A percentile compares a stretch with the other conserved stretches of the same genome.
Conservation (phyloP, 2,113 vertebrate species). For the Ciconia boyciana region DNA sequence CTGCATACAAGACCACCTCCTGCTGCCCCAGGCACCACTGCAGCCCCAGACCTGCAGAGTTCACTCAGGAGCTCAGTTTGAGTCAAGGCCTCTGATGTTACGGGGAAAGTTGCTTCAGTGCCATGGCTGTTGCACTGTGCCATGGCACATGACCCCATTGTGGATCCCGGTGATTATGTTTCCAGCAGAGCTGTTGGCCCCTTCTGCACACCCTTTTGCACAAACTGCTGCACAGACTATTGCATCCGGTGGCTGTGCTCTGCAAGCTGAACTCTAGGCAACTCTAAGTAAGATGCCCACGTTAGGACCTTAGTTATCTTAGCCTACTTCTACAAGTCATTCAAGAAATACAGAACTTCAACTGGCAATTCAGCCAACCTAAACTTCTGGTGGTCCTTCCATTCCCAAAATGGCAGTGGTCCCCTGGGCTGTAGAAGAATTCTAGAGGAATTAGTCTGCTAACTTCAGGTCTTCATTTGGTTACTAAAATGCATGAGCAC, state of each 20-base stretch:
- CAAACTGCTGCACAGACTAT: background rate
- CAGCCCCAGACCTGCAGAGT: background rate
- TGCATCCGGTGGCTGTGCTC: background rate
- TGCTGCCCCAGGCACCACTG: background rate
- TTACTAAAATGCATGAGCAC: background rate
- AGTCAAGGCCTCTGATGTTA: background rate
- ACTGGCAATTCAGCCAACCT: accelerated
- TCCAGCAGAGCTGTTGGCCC: background rate
- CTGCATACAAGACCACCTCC: background rate
- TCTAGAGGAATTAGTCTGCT: background rate
- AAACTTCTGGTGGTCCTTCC: background rate
- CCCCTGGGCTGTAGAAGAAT: background rate
- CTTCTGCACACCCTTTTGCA: background rate
- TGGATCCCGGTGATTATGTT: background rate
- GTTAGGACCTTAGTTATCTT: background rate
- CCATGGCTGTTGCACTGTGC: no score
- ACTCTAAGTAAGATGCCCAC: background rate
- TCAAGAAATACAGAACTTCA: background rate
- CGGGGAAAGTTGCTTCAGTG: background rate
- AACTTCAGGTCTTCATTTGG: background rate
- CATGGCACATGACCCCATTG: accelerated
- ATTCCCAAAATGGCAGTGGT: background rate
- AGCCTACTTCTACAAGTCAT: background rate
- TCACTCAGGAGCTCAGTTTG: background rate
- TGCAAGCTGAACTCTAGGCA: background rate